Conservation (phyloP, 1,140 invertebrate species). For the Sarcophaga peregrina region DNA sequence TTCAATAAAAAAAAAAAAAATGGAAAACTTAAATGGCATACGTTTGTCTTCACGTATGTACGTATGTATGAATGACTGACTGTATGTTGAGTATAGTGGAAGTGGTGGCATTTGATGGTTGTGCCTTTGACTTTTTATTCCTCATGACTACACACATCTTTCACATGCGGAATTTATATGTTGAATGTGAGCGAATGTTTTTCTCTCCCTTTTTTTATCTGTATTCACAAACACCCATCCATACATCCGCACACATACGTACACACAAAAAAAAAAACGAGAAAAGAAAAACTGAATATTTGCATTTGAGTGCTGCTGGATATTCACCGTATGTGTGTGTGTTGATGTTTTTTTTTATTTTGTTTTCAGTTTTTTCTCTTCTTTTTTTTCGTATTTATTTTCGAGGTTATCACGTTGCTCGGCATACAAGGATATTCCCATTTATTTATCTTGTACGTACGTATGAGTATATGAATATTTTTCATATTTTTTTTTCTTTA, state of each 20-base stretch:
- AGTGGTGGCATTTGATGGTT: constrained; percentile 12
- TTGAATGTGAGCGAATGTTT: too few species aligned
- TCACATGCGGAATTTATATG: constrained; percentile 1
- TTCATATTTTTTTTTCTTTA: constrained; percentile 15
- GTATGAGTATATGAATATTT: neutral
- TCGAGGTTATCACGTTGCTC: constrained; percentile 32
- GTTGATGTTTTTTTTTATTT: neutral
- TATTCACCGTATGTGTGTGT: neutral
- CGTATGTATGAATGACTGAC: too few species aligned
- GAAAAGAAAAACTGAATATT: too few species aligned
- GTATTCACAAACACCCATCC: too few species aligned
- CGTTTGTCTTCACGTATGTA: too few species aligned
- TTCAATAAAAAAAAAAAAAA: neutral
- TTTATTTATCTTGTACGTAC: neutral
- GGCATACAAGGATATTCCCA: constrained; percentile 23
- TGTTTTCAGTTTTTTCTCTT: neutral
- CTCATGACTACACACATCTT: constrained; percentile 33
- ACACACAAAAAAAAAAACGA: too few species aligned
- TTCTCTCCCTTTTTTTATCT: too few species aligned
- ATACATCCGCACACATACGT: too few species aligned
- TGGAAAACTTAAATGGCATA: neutral
- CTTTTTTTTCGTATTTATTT: neutral
- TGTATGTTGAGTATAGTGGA: neutral
- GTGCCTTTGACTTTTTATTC: constrained; percentile 37
- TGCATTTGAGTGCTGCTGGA: neutral